phyloP scores from a whole-genome alignment of 2,888 invertebrate species.

The Dynastes grantii region DNA sequence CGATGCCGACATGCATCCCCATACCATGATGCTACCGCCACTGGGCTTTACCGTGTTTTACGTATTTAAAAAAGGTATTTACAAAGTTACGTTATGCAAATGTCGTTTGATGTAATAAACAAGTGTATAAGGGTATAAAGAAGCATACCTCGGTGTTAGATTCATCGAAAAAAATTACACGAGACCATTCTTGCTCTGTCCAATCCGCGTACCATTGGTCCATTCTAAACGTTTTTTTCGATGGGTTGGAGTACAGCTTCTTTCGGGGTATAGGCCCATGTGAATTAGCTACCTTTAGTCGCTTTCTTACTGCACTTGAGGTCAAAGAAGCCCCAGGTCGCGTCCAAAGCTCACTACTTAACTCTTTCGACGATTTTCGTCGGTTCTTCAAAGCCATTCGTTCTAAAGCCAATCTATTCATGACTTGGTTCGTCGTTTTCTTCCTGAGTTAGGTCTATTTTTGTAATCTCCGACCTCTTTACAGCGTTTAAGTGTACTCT shows the following conservation, averaged over 20 bases:
- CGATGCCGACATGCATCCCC: no score
- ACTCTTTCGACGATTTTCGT: background rate
- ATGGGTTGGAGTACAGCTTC: constrained; percentile 4
- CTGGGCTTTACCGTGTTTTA: no score
- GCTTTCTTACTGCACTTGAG: background rate
- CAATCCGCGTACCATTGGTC: constrained; percentile 9
- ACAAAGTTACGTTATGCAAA: no score
- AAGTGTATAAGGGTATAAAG: no score
- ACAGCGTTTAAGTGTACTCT: background rate
- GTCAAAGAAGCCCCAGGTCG: background rate
- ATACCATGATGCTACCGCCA: no score
- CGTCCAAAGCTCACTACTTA: background rate
- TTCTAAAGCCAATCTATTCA: background rate
- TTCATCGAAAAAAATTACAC: constrained; percentile 30
- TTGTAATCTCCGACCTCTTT: background rate
- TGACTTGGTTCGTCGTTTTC: background rate
- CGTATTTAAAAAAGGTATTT: no score
- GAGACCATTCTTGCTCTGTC: constrained; percentile 25
- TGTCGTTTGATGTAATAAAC: no score
- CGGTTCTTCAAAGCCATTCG: background rate
- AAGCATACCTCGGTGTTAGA: no score
- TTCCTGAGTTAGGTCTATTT: background rate
- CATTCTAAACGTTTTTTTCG: constrained; percentile 9
- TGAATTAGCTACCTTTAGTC: background rate
- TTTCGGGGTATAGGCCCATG: constrained; percentile 7